Evolutionary conservation across 2,797 vertebrate species (phyloP).

Genomic region (Lithobates sylvaticus): DNA sequence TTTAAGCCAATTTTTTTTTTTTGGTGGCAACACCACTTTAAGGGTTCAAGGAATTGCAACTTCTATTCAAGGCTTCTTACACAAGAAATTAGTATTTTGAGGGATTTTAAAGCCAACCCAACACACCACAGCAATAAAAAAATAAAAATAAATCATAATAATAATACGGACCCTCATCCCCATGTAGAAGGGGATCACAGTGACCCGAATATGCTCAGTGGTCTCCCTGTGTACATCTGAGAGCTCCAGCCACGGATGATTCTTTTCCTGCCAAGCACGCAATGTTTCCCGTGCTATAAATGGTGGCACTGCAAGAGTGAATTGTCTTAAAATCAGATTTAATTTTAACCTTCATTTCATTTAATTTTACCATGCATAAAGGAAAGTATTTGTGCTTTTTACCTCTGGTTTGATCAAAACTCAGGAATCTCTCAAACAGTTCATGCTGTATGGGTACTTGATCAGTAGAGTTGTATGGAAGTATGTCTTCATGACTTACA

Average conservation of each 20-base stretch:
- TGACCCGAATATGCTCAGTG: constrained; percentile 95
- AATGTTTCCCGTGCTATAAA: constrained; percentile 92
- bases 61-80: not conserved
- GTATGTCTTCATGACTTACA: constrained; percentile 97
- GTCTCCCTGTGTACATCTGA: constrained; percentile 97
- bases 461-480: constrained; percentile 95
- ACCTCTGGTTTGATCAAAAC: constrained; percentile 93
- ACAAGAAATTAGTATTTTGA: not conserved
- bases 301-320: constrained; percentile 79
- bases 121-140: not conserved
- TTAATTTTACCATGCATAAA: not conserved
- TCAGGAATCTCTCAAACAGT: constrained; percentile 95
- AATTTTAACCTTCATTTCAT: not conserved
- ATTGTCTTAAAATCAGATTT: not conserved
- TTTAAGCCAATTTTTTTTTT: no score
- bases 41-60: no score
- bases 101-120: not conserved
- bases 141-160: not conserved
- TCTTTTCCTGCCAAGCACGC: constrained; percentile 98
- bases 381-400: constrained; percentile 50
- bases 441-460: constrained; percentile 97
- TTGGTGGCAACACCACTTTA: no score
- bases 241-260: constrained; percentile 97
- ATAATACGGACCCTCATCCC: constrained; percentile 89
- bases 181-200: constrained; percentile 99